Base-by-base conservation (phyloP, 2,888 invertebrate genomes). In the Metacarcinus magister region DNA sequence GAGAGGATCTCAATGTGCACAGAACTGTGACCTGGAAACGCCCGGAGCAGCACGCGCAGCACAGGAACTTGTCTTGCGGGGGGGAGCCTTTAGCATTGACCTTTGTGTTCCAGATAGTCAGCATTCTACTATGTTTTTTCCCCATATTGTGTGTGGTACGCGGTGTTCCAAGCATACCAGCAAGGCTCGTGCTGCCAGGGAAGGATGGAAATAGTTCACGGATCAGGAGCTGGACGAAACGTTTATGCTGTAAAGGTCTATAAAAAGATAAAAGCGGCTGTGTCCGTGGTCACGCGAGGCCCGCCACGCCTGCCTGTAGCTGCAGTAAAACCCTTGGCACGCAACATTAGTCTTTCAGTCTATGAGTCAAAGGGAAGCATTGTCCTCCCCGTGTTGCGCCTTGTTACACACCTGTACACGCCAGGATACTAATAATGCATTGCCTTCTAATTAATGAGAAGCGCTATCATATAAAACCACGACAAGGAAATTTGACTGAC, bases 261-360 rank as follows among this genome's bases (percentile, higher is more conserved):
- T 39, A n/a, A 87, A 13, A 75, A 87, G 87, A 87, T 87, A 87
- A 87, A 87, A 87, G 87, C 87, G 39, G 39, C 19, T 87, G 87
- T 39, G 87, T 39, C 32, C 13, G 8, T 8, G 87, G 87, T 87
- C 87, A 87, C 39, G 87, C 32, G 39, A 87, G 39, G 87, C 87
- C 39, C 87, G 87, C 32, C 87, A 32, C 32, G 23, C 87, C 87
- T 32, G 87, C 39, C 39, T 87, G 87, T 87, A 13, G 16, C 39
- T n/a, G n/a, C 87, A 39, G 13, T 39, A 5, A 13, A 32, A 32
- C 39, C 87, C 32, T 0, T 13, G 28, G 10, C 87, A 87, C 13
- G 23, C 32, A 0, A 87, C 39, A 87, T 39, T 39, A 32, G 32
- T 39, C 87, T n/a, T 39, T 87, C 32, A 19, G 39, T 87, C 32